These are phyloP conservation scores for Ophraella communa DNA, from an alignment of 2,888 invertebrate genomes.

Conservation along the genomic window DNA sequence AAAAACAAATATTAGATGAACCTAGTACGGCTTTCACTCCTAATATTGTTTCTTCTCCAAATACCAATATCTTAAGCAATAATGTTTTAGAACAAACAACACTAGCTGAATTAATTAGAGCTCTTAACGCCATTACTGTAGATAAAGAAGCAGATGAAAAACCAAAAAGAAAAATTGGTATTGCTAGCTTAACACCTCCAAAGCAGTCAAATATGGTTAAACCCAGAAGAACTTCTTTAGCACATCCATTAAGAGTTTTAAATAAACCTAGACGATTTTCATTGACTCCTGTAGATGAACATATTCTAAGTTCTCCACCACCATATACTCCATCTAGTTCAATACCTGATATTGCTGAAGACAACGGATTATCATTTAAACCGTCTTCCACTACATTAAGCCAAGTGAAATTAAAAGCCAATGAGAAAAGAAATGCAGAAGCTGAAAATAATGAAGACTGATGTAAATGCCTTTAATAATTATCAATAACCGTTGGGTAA, in stretches of 20 bases:
- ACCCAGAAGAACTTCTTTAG: conserved; percentile 48
- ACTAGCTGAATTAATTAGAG: conserved; percentile 80
- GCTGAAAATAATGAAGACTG: conserved; percentile 8
- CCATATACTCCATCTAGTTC: conserved; percentile 29
- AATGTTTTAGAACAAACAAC: conserved; percentile 81
- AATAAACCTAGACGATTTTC: conserved; percentile 45
- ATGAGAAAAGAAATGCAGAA: conserved; percentile 14
- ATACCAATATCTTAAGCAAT: conserved; percentile 56
- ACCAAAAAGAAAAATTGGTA: conserved; percentile 64
- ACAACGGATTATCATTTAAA: conserved; percentile 32
- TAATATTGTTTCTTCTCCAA: conserved; percentile 55
- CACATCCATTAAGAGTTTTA: conserved; percentile 30
- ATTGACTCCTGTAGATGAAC: conserved; percentile 48
- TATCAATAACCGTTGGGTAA: no score
- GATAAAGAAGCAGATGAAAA: conserved; percentile 45
- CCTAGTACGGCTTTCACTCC: conserved; percentile 56
- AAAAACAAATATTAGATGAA: conserved; percentile 44
- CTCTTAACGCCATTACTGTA: conserved; percentile 70
- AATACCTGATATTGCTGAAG: conserved; percentile 7
- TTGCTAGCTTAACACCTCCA: conserved; percentile 56
- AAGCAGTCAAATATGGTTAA: conserved; percentile 37
- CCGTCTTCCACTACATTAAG: conserved; percentile 4
- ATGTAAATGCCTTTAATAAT: no score
- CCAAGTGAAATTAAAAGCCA: conserved; percentile 21
- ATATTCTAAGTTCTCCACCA: conserved; percentile 36